Evolutionary conservation across 2,888 invertebrate species (phyloP).

Genomic region (Drosophila pseudotalamancana): DNA sequence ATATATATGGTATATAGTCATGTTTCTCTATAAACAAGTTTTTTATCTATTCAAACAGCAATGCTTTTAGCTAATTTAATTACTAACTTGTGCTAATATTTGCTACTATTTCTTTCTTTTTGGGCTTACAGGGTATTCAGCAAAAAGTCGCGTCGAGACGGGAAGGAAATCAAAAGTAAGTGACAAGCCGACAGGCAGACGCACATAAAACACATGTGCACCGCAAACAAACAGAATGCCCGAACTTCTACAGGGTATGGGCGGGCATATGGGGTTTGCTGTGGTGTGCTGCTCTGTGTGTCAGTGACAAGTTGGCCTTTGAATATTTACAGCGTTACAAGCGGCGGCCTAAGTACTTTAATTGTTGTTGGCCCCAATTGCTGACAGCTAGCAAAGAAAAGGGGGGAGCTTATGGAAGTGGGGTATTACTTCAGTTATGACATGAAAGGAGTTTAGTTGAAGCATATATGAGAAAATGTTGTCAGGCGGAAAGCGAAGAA

Average conservation of each 20-base stretch:
- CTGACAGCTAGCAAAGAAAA: slow-evolving; percentile 11
- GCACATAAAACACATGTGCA: slow-evolving; percentile 78
- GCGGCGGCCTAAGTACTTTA: slow-evolving; percentile 63
- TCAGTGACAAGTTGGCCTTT: slow-evolving; percentile 63
- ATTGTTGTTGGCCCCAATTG: slow-evolving; percentile 62
- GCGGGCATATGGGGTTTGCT: background rate
- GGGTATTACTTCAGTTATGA: background rate
- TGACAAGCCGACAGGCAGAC: slow-evolving; percentile 77
- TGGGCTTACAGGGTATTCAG: slow-evolving; percentile 32
- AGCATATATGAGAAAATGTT: background rate
- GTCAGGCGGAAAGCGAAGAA: background rate
- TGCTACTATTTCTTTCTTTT: no score
- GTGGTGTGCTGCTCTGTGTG: slow-evolving; percentile 28
- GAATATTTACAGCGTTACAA: slow-evolving; percentile 57
- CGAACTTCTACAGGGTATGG: slow-evolving; percentile 13
- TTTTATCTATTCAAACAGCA: no score
- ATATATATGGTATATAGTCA: no score
- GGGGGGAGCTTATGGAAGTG: background rate
- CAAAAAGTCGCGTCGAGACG: slow-evolving; percentile 24
- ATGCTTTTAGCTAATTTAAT: no score
- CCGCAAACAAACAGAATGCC: slow-evolving; percentile 73
- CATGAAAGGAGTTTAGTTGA: background rate
- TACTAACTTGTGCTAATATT: background rate
- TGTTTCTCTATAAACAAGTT: no score
- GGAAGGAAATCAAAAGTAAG: slow-evolving; percentile 78